These are phyloP conservation scores for Decapterus maruadsi DNA, from an alignment of 2,797 vertebrate species.

Conservation along the genomic window DNA sequence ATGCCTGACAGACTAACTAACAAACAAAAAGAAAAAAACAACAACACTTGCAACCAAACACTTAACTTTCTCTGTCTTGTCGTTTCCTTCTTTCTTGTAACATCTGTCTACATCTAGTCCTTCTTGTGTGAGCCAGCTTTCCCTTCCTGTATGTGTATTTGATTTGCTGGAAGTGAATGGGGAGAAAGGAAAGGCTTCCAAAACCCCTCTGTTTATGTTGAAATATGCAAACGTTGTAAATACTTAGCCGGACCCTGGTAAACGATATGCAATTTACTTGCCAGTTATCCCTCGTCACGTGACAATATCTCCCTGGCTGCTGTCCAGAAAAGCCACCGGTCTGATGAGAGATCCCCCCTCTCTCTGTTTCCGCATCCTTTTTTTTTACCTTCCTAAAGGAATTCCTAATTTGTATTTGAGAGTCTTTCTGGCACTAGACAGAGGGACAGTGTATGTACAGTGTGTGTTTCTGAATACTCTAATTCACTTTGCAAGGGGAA, in stretches of 20 bases:
- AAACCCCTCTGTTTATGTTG: constrained; percentile 64
- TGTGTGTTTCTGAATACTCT: constrained; percentile 72
- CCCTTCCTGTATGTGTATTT: constrained; percentile 42
- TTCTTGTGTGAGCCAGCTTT: constrained; percentile 29
- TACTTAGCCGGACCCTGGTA: constrained; percentile 66
- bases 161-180: constrained; percentile 43
- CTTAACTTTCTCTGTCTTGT: background rate
- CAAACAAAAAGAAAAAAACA: constrained; percentile 24
- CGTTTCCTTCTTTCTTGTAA: constrained; percentile 8
- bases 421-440: constrained; percentile 68
- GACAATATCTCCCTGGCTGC: constrained; percentile 75
- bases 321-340: constrained; percentile 61
- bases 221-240: constrained; percentile 77
- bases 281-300: constrained; percentile 73
- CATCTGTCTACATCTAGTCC: constrained; percentile 14
- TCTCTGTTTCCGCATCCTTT: constrained; percentile 57
- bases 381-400: constrained; percentile 67
- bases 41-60: constrained; percentile 13
- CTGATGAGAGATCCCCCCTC: constrained; percentile 73
- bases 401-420: constrained; percentile 81
- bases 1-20: constrained; percentile 49
- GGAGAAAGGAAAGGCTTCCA: constrained; percentile 58
- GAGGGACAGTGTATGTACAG: constrained; percentile 66
- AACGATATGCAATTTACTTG: constrained; percentile 71
- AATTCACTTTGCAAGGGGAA: constrained; percentile 61